Conservation (phyloP, 2,797 vertebrate genomes). For the Rhadinocentrus ornatus region DNA sequence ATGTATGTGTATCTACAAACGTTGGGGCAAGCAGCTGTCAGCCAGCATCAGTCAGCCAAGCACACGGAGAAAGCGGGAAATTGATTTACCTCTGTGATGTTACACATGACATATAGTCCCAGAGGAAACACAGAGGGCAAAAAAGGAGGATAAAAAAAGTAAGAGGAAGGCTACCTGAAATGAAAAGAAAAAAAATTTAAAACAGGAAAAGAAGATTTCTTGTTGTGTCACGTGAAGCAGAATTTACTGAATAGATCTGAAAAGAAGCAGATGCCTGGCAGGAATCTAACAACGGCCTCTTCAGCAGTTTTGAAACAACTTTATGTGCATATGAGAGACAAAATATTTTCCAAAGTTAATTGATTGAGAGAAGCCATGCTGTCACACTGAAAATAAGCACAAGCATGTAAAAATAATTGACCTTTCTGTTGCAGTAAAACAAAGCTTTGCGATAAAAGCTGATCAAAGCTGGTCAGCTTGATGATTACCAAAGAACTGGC, state of each 20-base stretch:
- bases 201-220: neutral
- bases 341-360: slow-evolving; percentile 29
- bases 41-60: slow-evolving; percentile 29
- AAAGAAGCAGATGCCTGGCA: slow-evolving; percentile 14
- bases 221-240: neutral
- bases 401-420: slow-evolving; percentile 62
- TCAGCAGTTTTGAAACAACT: neutral
- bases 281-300: slow-evolving; percentile 33
- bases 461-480: slow-evolving; percentile 25
- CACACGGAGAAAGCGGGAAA: slow-evolving; percentile 57
- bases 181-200: neutral
- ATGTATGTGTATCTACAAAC: slow-evolving; percentile 14
- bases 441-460: slow-evolving; percentile 23
- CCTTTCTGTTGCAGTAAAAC: slow-evolving; percentile 42
- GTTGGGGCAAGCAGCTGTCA: slow-evolving; percentile 34
- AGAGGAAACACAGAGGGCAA: slow-evolving; percentile 8
- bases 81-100: slow-evolving; percentile 52
- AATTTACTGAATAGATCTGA: neutral
- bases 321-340: neutral
- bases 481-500: slow-evolving; percentile 58
- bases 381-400: slow-evolving; percentile 23
- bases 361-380: slow-evolving; percentile 40
- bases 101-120: slow-evolving; percentile 31
- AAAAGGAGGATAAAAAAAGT: slow-evolving; percentile 18
- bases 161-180: neutral